Evolutionary conservation across 2,888 invertebrate species (phyloP), one percentile per base, ranked within the genome.

Genomic region (Ichneumon xanthorius): DNA sequence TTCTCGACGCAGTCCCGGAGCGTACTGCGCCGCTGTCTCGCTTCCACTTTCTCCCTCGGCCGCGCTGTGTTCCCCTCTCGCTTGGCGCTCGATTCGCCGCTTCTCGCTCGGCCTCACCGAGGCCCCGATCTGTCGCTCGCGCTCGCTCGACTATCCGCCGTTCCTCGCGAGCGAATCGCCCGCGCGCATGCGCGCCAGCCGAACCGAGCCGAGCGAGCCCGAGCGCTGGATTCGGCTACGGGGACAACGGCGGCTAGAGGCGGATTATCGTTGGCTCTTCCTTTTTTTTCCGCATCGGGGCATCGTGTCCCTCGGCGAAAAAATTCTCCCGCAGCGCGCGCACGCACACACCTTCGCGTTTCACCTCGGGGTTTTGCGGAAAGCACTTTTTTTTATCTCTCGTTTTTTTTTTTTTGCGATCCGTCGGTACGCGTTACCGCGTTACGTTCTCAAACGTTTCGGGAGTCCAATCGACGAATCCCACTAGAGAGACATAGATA

Each of bases 121-220:
- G 71, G 22, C 70, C 3, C 50, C 73, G 73, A 72, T 68, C 73
- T 80, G 63, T 80, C 11, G 63, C 50, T 50, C 48, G 63, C 45
- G 75, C 50, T 76, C 48, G n/a, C 19, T 50, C 45, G 26, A 16
- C 63, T 65, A 58, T 70, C 45, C 80, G 65, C 19, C 53, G 40
- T 61, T 73, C 22, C 73, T 55, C 65, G 80, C 84, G 82, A 82
- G 73, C 84, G 67, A 48, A 48, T 48, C 45, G 75, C 65, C 71
- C 78, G 65, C 82, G 80, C 67, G 65, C 48, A 30, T 77, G 67
- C 45, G 55, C 26, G 30, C 53, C 4, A 40, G 40, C 40, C 40
- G 22, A 58, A 26, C 16, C 72, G 81, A 87, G 86, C 88, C 45
- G 88, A 89, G 86, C 87, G 87, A 88, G 85, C 77, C 82, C 83